Evolutionary conservation across 2,797 vertebrate genomes (phyloP), one percentile per base, ranked within the genome.

Genomic region (Prionace glauca): DNA sequence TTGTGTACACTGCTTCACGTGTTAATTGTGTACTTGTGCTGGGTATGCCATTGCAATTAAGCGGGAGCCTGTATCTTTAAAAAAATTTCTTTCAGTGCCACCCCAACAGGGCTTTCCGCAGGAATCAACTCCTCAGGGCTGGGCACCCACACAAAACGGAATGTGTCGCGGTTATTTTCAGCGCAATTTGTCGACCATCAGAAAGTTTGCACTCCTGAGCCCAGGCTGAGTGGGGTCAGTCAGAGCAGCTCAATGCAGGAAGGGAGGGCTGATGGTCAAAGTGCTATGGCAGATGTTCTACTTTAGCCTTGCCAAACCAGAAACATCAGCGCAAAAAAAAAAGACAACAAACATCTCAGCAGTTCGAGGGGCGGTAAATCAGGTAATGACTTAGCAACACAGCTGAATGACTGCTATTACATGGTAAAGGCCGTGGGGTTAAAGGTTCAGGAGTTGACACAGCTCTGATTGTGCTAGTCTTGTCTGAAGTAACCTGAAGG

Each of bases 401-500:
- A 41, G 90, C 90, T 92, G 90, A 92, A 92, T 41, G 67, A 69
- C 62, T 92, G n/a, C 20, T 92, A 92, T 92, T 92, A 92, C 90
- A 92, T 92, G 50, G 71, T 50, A 77, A 95, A 77, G 71, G 93
- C 16, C 41, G 74, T 20, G 41, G 26, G 72, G 93, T 95, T n/a
- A 60, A 77, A 77, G 93, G 93, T 77, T 95, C 71, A 95, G 93
- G 29, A 77, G 71, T 74, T 74, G 93, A 77, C 71, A 56, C 45
- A 20, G 69, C 93, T 94, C 92, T 94, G 92, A 72, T 94, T 94
- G 92, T 36, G 12, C 36, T 26, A 14, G 67, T 41, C 65, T 32
- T 72, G 71, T 95, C 72, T 74, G 69, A 77, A 56, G 69, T 94
- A 94, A 94, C 92, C 90, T 91, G 88, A 91, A 67, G 88, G 88